Evolutionary conservation across 1,140 invertebrate genomes (phyloP), one percentile per base, ranked within the genome.

Genomic region (Zaprionus davidi): DNA sequence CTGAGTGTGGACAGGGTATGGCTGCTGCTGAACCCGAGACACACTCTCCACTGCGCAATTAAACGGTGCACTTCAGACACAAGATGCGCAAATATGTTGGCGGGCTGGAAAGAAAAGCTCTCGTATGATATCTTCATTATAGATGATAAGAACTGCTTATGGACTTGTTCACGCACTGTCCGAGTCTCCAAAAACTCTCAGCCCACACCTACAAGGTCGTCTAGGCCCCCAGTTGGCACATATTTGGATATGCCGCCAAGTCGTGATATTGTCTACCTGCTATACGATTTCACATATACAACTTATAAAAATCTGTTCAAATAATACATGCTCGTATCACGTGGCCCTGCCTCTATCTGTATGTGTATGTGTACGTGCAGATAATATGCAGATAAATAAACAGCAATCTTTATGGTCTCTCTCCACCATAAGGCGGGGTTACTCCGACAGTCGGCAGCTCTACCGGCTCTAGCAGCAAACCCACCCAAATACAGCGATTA

Each of bases 241-340:
- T 53, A 67, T 60, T 24, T 56, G 28, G 15, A 38, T 63, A 63
- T 44, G 26, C 20, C 64, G 51, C 36, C 57, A 53, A 56, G 34
- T 44, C 31, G 51, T 56, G 24, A 9, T 53, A 53, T 53, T 53
- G 26, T 53, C 22, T 53, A 24, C 26, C 9, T 53, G 41, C 5
- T 17, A 24, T 24, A 36, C 34, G 9, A 17, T 22, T 59, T 63
- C 38, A 36, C 12, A 55, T 65, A 44, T 44, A 70, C 41, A 76
- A 71, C 46, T 67, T 76, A 76, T 76, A 76, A 79, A 76, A 78
- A 72, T 79, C 77, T 76, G 62, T 76, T 59, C 74, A 79, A 79
- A 79, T 79, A 79, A 72, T 72, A 72, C 59, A 74, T 68, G 71
- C 71, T 68, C 58, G 58, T 65, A 76, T 79, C 77, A 79, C 77